A percentile compares a stretch with the other conserved stretches of the same genome.
These are phyloP conservation scores for Brachyhypopomus occidentalis DNA, from an alignment of 2,113 vertebrate species.

Conservation along the genomic window DNA sequence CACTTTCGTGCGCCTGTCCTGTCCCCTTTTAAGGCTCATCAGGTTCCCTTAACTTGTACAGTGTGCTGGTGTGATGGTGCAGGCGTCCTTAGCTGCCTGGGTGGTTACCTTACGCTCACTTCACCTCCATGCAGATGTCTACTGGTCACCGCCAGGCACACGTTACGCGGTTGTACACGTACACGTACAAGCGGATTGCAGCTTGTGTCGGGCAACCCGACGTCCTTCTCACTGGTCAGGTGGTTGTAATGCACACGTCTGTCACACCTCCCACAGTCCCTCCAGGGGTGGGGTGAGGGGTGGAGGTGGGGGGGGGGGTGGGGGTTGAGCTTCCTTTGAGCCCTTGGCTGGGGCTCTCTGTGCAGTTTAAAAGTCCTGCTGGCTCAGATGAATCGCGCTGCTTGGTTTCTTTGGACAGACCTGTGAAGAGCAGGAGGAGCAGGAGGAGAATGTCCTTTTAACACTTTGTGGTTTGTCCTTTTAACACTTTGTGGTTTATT, in stretches of 20 bases:
- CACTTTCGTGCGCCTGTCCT: background rate
- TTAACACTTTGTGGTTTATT: background rate
- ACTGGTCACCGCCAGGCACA: background rate
- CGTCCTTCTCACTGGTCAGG: slow-evolving; percentile 41
- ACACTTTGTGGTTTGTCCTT: background rate
- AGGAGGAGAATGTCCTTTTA: background rate
- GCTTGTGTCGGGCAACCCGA: background rate
- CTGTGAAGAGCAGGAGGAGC: slow-evolving; percentile 33
- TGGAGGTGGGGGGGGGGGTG: slow-evolving; percentile 39
- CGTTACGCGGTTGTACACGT: no score
- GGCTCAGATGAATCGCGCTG: slow-evolving; percentile 62
- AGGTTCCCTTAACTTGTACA: background rate
- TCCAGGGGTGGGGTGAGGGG: slow-evolving; percentile 54
- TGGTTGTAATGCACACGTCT: slow-evolving; percentile 51
- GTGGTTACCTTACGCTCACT: background rate
- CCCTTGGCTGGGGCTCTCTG: slow-evolving; percentile 39
- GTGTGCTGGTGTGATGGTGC: background rate
- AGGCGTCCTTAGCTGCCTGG: background rate
- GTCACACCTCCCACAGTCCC: slow-evolving; percentile 60
- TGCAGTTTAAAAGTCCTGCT: slow-evolving; percentile 69
- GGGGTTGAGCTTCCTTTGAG: background rate
- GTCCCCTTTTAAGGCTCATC: background rate
- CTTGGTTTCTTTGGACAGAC: slow-evolving; percentile 46
- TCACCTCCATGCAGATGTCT: background rate
- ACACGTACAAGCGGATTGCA: background rate